These are phyloP conservation scores for Lathronympha strigana DNA, from an alignment of 2,888 invertebrate genomes.

Conservation along the genomic window DNA sequence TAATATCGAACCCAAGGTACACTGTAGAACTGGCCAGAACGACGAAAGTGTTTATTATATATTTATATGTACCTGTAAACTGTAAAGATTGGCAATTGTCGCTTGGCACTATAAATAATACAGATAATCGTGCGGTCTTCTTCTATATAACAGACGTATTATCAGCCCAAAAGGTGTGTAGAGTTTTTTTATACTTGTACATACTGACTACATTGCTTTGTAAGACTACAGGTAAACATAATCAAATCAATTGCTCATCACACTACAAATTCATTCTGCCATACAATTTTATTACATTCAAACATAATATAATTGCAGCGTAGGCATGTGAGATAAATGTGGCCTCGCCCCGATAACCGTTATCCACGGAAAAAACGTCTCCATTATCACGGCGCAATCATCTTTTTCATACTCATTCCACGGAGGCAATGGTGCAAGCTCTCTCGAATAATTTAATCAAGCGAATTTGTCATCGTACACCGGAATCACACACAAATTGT, in stretches of 20 bases:
- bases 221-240: no score
- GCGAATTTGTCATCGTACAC: conserved; percentile 49
- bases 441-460: conserved; percentile 58
- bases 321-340: conserved; percentile 22
- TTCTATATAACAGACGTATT: no score
- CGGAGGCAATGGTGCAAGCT: conserved; percentile 51
- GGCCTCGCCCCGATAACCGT: conserved; percentile 24
- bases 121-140: no score
- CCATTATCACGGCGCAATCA: conserved; percentile 44
- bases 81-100: no score
- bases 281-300: conserved; percentile 3
- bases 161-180: no score
- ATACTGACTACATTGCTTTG: no score
- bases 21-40: not conserved
- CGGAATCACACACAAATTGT: conserved; percentile 42
- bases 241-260: not conserved
- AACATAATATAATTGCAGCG: conserved; percentile 22
- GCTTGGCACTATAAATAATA: no score
- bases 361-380: conserved; percentile 35
- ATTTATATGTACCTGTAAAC: no score
- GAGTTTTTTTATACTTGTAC: no score
- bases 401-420: conserved; percentile 54
- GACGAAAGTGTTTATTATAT: no score
- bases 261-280: not conserved
- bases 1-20: no score